phyloP scores from a whole-genome alignment of 2,797 vertebrate genomes.

The Danio choprae region DNA sequence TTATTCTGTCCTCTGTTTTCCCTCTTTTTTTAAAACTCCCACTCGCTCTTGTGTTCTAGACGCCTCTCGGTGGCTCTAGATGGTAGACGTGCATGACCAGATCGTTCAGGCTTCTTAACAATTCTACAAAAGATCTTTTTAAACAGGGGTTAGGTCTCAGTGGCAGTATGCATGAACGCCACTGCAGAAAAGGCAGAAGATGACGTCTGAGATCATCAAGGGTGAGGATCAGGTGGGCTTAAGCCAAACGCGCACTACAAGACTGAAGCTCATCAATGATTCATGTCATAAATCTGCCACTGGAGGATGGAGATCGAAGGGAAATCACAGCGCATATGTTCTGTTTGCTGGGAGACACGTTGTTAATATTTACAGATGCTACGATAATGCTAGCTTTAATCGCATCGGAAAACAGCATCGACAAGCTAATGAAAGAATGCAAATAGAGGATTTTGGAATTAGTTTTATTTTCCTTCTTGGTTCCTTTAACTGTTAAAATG shows the following conservation, averaged over 20 bases:
- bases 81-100: constrained; percentile 23
- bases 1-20: constrained; percentile 50
- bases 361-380: neutral
- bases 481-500: neutral
- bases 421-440: neutral
- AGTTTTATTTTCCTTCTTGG: neutral
- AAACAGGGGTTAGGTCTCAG: constrained; percentile 39
- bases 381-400: neutral
- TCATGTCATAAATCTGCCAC: constrained; percentile 53
- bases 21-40: constrained; percentile 46
- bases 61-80: constrained; percentile 2
- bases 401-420: neutral
- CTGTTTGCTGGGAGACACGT: neutral
- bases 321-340: neutral
- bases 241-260: neutral
- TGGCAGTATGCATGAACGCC: constrained; percentile 54
- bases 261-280: constrained; percentile 29
- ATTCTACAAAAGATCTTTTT: constrained; percentile 19
- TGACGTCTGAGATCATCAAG: neutral
- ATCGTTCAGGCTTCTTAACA: constrained; percentile 10
- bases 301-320: neutral
- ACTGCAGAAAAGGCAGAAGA: constrained; percentile 36
- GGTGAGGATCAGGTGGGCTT: constrained; percentile 5
- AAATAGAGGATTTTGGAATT: neutral
- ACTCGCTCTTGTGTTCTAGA: constrained; percentile 26